Percentiles rank a stretch among this genome's conserved stretches.
phyloP scores from a whole-genome alignment of 2,797 vertebrate species.

The Acropternis orthonyx region DNA sequence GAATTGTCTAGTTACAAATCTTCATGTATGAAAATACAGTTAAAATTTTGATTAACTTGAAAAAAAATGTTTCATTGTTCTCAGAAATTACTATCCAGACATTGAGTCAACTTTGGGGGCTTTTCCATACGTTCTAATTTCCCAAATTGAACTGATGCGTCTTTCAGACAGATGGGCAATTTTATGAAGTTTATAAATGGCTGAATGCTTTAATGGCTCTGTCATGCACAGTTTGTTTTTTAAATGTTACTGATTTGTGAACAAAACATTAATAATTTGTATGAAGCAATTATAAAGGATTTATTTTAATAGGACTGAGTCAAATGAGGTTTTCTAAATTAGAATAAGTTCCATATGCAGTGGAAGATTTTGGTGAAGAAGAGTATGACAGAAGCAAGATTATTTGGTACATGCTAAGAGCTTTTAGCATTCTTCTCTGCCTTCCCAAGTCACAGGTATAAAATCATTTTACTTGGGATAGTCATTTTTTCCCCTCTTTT shows the following conservation, averaged over 20 bases:
- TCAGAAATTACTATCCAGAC: background rate
- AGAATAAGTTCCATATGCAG: background rate
- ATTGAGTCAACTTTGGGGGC: background rate
- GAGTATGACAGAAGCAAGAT: background rate
- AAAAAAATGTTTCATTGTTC: background rate
- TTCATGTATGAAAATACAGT: background rate
- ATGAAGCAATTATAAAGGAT: background rate
- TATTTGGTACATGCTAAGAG: fast-evolving
- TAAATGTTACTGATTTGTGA: background rate
- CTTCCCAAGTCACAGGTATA: background rate
- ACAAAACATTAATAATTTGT: background rate
- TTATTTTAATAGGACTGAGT: background rate
- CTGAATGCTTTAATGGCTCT: background rate
- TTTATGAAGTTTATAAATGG: constrained; percentile 1
- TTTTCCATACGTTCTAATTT: background rate
- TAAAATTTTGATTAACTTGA: constrained; percentile 33
- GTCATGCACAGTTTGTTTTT: background rate
- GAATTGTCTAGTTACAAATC: constrained; percentile 23
- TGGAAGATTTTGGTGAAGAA: background rate
- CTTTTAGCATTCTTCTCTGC: background rate
- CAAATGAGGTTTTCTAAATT: background rate
- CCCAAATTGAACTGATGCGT: background rate
- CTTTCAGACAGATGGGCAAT: constrained; percentile 19
- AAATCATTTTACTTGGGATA: background rate
- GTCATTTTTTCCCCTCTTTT: background rate